Evolutionary conservation across 1,140 invertebrate species (phyloP), one percentile per base, ranked within the genome.

Genomic region (Agrypnia vestita): DNA sequence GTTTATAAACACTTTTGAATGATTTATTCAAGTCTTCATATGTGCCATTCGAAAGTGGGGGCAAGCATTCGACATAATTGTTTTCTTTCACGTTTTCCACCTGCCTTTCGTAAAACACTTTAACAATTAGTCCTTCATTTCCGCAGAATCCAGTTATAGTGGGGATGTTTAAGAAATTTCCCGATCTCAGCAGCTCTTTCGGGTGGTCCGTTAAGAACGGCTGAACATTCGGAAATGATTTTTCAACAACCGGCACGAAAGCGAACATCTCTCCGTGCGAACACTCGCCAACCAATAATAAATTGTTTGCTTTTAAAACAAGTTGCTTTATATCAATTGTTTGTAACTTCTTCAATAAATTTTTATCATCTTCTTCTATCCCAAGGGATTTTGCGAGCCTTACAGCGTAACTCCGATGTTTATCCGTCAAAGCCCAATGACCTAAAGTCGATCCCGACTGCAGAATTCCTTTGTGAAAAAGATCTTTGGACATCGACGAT

Each of bases 211-310:
- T 83, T 53, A 89, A 78, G 84, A 89, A 88, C 6, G 86, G 84
- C 79, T 88, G 86, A 86, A 87, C 87, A 62, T 87, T 86, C 17
- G 84, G 84, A 61, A 84, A 89, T 4, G 53, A 77, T 43, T 85
- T 84, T 76, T 89, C 88, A 44, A 88, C 74, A 44, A 86, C 85
- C 7, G 88, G 88, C n/a, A 88, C 87, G 83, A 88, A 89, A 35
- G 86, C 86, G 84, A 88, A 89, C 80, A 86, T 59, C 56, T 87
- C 83, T 61, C 87, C 87, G 74, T 77, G 82, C 17, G 64, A 75
- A 62, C 84, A 69, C 55, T 62, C 25, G 49, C 84, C 82, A 47
- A 72, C 43, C 19, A 88, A 83, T 35, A 89, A 76, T n/a, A 35
- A 35, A 35, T 88, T 87, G 35, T 86, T 84, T 13, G 78, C 73